Base-by-base conservation (phyloP, 2,797 vertebrate species). In the Dallia pectoralis region DNA sequence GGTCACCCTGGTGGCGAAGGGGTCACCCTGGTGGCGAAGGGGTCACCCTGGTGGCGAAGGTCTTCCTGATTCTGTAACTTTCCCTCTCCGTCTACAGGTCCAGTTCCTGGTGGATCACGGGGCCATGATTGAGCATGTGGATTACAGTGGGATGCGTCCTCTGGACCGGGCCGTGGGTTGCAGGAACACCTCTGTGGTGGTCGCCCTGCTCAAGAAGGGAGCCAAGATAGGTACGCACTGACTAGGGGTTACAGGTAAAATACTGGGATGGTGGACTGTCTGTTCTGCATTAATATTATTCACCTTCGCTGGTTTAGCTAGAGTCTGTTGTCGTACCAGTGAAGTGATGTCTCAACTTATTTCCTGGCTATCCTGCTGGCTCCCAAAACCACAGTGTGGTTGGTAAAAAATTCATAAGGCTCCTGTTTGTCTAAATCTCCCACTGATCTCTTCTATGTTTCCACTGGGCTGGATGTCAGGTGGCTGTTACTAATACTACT, bases 141-240 rank as follows among this genome's bases (percentile, higher is more conserved):
- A 99, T 92, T 98, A 97, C 93, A 99, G 97, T 0, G 97, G 98
- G 67, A 99, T 99, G 97, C 95, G 97, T 16, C 97, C 98, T 18
- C 92, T 99, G 0, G 98, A 99, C 88, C 90, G 98, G 75, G 98
- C 97, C 0, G 97, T 99, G 89, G 98, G 98, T 47, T 99, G 98
- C 91, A 96, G 97, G 76, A 99, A 99, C 94, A 97, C 97, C 1
- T 98, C 98, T 0, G 97, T 99, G 29, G 98, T 99, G 40, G 95
- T 98, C 84, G 96, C 98, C 36, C 94, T 99, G 73, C 93, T 99
- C 87, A 99, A 98, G 94, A 99, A 99, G 94, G 98, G 98, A 94
- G 98, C 97, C 78, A 99, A 98, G 93, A 99, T 99, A 94, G 97
- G 97, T 99, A 96, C 25, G 67, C 14, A 49, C 25, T 33, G 69